A percentile compares a stretch with the other conserved stretches of the same genome.
Conservation (phyloP, 2,888 invertebrate genomes). For the Odontocerum albicorne region DNA sequence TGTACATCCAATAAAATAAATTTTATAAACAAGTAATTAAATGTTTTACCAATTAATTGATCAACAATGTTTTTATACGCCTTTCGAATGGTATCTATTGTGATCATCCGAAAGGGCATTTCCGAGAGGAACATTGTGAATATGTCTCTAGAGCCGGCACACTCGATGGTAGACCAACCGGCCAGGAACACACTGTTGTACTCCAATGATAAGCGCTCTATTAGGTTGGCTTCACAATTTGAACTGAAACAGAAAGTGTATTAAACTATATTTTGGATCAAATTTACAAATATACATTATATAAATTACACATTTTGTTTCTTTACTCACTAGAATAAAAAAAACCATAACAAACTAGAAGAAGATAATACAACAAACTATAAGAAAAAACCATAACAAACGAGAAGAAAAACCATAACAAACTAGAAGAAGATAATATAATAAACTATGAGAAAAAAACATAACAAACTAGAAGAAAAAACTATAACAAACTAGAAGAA, state of each 20-base stretch:
- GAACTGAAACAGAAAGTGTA: slow-evolving; percentile 20
- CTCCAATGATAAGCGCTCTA: slow-evolving; percentile 26
- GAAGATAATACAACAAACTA: too few relatives aligned
- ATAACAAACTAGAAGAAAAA: too few relatives aligned
- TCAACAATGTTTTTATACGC: slow-evolving; percentile 24
- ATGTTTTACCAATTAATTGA: slow-evolving; percentile 25
- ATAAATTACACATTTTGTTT: too few relatives aligned
- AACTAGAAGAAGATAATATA: too few relatives aligned
- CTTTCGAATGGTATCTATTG: slow-evolving; percentile 8
- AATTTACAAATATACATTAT: background rate
- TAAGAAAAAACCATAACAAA: too few relatives aligned
- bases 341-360: too few relatives aligned
- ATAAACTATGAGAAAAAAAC: too few relatives aligned
- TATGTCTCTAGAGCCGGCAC: slow-evolving; percentile 26
- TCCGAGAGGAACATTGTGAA: slow-evolving; percentile 32
- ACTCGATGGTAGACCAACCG: slow-evolving; percentile 29
- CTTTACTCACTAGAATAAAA: too few relatives aligned
- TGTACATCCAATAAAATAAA: too few relatives aligned
- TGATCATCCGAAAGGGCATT: slow-evolving; percentile 28
- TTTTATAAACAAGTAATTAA: background rate
- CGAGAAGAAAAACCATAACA: too few relatives aligned
- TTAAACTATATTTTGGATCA: background rate
- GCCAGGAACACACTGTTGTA: slow-evolving; percentile 33
- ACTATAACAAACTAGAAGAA: too few relatives aligned
- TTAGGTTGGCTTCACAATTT: slow-evolving; percentile 27